A percentile compares a stretch with the other conserved stretches of the same genome.
Evolutionary conservation across 2,888 invertebrate genomes (phyloP).

Genomic region (Lordiphosa andalusiaca): DNA sequence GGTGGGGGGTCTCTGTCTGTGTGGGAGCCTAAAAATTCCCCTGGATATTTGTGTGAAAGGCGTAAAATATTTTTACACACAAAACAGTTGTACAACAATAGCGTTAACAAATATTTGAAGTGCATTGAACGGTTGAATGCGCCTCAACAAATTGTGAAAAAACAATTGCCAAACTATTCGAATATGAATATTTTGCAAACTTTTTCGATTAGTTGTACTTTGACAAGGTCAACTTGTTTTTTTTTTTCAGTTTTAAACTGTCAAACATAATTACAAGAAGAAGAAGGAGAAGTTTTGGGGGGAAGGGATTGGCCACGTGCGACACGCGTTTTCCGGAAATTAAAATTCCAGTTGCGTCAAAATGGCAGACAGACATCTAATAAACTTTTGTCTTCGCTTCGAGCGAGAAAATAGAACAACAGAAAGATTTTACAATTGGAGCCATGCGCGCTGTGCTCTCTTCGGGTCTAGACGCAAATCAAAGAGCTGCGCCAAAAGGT

Average conservation of each 20-base stretch:
- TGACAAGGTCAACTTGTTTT: conserved; percentile 38
- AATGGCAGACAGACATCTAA: conserved; percentile 40
- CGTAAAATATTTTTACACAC: conserved; percentile 43
- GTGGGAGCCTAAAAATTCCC: conserved; percentile 30
- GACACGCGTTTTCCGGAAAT: conserved; percentile 46
- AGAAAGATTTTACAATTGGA: neutral
- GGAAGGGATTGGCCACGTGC: conserved; percentile 43
- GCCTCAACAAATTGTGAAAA: conserved; percentile 9
- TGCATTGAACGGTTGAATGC: conserved; percentile 38
- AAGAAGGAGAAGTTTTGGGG: conserved; percentile 12
- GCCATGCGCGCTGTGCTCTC: conserved; percentile 22
- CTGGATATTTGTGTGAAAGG: conserved; percentile 28
- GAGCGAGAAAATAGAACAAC: conserved; percentile 26
- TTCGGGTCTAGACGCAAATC: conserved; percentile 57
- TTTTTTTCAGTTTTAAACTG: conserved; percentile 35
- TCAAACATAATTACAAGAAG: conserved; percentile 27
- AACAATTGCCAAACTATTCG: conserved; percentile 33
- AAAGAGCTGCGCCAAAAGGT: conserved; percentile 54
- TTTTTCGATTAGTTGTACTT: conserved; percentile 1
- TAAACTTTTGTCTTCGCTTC: conserved; percentile 28
- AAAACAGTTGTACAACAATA: conserved; percentile 61
- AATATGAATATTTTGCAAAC: conserved; percentile 22
- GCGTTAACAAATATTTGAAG: conserved; percentile 58
- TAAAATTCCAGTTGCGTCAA: conserved; percentile 59
- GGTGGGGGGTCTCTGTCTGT: conserved; percentile 2